Evolutionary conservation across 2,888 invertebrate genomes (phyloP), one percentile per base, ranked within the genome.

Genomic region (Petrophora chlorosata): DNA sequence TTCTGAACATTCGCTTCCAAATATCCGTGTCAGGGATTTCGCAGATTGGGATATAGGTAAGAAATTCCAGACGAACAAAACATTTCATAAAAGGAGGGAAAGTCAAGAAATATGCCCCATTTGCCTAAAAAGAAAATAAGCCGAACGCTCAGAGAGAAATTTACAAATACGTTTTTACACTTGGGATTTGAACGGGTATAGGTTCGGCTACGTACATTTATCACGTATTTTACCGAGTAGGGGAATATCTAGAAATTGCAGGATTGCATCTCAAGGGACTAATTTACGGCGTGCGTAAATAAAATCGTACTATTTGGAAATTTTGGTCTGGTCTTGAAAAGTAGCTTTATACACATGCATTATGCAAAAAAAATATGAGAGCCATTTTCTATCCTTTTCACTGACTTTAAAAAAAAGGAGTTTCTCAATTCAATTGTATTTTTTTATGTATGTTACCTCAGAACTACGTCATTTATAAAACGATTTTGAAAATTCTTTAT

Each of bases 81-180:
- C 52, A 56, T 59, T 56, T 56, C 50, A 52, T 56, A 46, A 51
- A 51, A 51, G 47, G 38, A 28, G 45, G 34, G 25, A 38, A 48
- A 53, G 34, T 51, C 42, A 43, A 50, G 53, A 59, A 49, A 60
- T 57, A 55, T 54, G 47, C 54, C 50, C 40, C 39, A 48, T 54
- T 60, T 55, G 47, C 57, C 53, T 51, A 57, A 60, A 60, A 55
- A 55, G 53, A 55, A 60, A 55, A 60, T 55, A 59, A 59, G 56
- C 53, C 35, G 40, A 44, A 39, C 14, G 13, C 22, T 47, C 32
- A 34, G 49, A 36, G 46, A 49, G 44, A 56, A 51, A 57, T 57
- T 57, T 55, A 52, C 57, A 60, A 57, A 60, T 60, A 53, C 57
- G 57, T 46, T 51, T 51, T 44, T 54, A 17, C 56, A 48, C 45